phyloP scores from a whole-genome alignment of 1,140 invertebrate species.

The Muscidifurax raptorellus region DNA sequence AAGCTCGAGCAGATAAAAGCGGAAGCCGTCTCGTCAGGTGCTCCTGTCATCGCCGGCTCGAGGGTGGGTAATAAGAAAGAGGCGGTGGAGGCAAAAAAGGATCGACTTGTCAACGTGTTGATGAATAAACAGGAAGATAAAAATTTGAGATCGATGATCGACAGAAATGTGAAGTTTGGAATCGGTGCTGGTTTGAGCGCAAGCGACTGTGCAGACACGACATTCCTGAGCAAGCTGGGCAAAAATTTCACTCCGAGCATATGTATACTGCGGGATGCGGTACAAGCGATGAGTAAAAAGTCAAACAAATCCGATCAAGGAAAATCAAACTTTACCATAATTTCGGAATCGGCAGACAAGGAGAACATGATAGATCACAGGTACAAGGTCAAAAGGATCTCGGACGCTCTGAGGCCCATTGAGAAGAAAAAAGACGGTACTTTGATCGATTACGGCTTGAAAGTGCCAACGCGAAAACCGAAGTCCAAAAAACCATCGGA shows the following conservation, averaged over 20 bases:
- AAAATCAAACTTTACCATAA: too few relatives aligned
- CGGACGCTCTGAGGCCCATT: slow-evolving; percentile 55
- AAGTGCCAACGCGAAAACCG: slow-evolving; percentile 54
- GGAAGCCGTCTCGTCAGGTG: not conserved
- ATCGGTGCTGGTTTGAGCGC: too few relatives aligned
- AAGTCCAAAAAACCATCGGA: slow-evolving; percentile 18
- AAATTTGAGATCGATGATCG: not conserved
- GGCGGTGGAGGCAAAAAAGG: not conserved
- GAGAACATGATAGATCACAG: not conserved
- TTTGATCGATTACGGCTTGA: slow-evolving; percentile 60
- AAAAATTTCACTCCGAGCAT: too few relatives aligned
- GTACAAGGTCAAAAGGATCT: not conserved
- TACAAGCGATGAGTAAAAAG: not conserved
- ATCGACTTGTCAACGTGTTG: not conserved
- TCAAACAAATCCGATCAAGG: not conserved
- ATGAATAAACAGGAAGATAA: too few relatives aligned
- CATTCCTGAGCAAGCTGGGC: too few relatives aligned
- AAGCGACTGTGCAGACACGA: too few relatives aligned
- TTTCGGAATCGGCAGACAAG: not conserved
- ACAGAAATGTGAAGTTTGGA: too few relatives aligned
- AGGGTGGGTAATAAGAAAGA: not conserved
- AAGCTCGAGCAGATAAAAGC: not conserved
- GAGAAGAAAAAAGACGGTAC: slow-evolving; percentile 59
- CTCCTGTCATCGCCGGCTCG: not conserved
- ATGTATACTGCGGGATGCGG: not conserved